These are phyloP conservation scores for Aurelia coerulea DNA, from an alignment of 30 jellyfish, hydroid and myxozoan genomes.

Conservation along the genomic window DNA sequence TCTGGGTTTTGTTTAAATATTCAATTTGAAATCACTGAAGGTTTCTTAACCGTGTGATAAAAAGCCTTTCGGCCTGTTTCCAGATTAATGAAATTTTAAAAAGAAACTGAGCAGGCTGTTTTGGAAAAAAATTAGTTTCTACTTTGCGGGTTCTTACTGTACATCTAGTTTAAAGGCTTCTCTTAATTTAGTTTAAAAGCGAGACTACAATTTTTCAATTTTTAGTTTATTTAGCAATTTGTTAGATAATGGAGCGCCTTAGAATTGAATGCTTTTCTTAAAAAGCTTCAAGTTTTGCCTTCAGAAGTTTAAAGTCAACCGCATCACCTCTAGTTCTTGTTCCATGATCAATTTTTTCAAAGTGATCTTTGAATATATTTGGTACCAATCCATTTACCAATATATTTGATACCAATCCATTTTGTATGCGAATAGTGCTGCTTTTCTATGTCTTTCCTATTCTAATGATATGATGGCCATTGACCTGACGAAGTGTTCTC, in stretches of 20 bases:
- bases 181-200: slow-evolving; percentile 8
- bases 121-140: no score
- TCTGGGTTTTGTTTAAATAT: no score
- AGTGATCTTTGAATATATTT: slow-evolving; percentile 21
- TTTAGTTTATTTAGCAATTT: slow-evolving; percentile 30
- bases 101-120: no score
- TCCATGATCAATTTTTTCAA: neutral
- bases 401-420: slow-evolving; percentile 13
- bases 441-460: slow-evolving; percentile 30
- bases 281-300: slow-evolving; percentile 22
- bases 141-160: no score
- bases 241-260: slow-evolving; percentile 22
- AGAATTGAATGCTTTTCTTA: slow-evolving; percentile 14
- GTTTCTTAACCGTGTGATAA: no score
- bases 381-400: slow-evolving; percentile 28
- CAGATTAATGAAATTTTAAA: no score
- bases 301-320: slow-evolving; percentile 41
- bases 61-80: no score
- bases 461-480: slow-evolving; percentile 1
- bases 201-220: slow-evolving; percentile 10
- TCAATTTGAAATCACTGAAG: no score
- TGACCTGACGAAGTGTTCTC: slow-evolving; percentile 6
- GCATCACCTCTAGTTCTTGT: slow-evolving; percentile 42
- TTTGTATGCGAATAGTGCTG: slow-evolving; percentile 32
- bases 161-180: slow-evolving; percentile 5